Evolutionary conservation across 1,140 invertebrate species (phyloP).

Genomic region (Panulirus ornatus): DNA sequence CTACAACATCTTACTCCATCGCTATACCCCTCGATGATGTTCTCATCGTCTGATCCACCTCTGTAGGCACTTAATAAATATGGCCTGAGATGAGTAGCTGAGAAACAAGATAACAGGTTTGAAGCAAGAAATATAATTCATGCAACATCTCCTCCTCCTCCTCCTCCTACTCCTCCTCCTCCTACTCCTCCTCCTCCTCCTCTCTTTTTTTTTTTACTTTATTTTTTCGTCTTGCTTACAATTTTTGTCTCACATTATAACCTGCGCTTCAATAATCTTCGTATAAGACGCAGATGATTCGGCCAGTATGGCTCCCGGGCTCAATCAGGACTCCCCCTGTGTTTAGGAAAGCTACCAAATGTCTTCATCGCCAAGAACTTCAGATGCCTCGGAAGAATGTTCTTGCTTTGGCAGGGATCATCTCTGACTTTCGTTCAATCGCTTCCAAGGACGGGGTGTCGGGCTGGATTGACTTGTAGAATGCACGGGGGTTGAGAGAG

Average conservation of each 20-base stretch:
- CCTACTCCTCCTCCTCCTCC: neutral
- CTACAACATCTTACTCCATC: conserved; percentile 6
- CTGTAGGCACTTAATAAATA: conserved; percentile 30
- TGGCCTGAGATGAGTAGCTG: neutral
- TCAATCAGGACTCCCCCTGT: conserved; percentile 18
- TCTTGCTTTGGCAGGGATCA: no score
- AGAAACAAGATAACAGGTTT: conserved; percentile 32
- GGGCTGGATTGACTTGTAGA: conserved; percentile 42
- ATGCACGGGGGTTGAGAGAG: conserved; percentile 40
- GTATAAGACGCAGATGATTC: neutral
- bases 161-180: neutral
- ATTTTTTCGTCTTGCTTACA: neutral
- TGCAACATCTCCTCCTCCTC: neutral
- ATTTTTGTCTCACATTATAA: neutral
- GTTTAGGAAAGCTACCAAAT: conserved; percentile 58
- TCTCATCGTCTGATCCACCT: no score
- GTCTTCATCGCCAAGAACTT: conserved; percentile 52
- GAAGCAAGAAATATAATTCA: conserved; percentile 15
- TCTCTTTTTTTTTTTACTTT: neutral
- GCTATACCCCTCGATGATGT: no score
- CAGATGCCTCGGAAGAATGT: no score
- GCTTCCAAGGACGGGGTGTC: neutral
- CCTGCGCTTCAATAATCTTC: no score
- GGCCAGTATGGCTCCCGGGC: conserved; percentile 26
- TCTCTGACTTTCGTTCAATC: conserved; percentile 27